phyloP scores from a whole-genome alignment of 35 echinoderm and acorn worm genomes.

The Lytechinus pictus region DNA sequence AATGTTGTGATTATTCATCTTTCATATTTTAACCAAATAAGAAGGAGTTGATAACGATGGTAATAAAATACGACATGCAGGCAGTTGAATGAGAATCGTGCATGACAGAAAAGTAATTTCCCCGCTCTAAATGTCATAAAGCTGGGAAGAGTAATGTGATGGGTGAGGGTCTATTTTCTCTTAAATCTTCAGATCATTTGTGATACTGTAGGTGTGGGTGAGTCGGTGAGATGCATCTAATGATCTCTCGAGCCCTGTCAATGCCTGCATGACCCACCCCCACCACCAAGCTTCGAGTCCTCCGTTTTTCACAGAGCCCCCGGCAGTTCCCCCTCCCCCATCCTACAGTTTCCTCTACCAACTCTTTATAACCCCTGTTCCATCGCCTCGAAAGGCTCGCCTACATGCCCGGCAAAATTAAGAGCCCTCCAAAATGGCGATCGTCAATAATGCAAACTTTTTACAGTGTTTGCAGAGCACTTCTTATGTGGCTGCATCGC shows the following conservation, averaged over 20 bases:
- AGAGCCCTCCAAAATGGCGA: not conserved
- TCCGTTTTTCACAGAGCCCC: not conserved
- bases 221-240: not conserved
- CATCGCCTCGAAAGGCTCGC: no score
- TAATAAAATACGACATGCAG: not conserved
- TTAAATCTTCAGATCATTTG: not conserved
- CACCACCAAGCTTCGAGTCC: no score
- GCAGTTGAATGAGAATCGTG: not conserved
- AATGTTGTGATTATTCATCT: no score
- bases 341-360: not conserved
- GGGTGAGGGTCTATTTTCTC: not conserved
- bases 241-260: not conserved
- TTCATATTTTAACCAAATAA: no score
- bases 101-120: not conserved
- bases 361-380: no score
- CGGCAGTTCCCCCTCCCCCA: not conserved
- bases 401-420: not conserved
- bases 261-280: not conserved
- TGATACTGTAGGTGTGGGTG: not conserved
- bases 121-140: not conserved
- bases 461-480: constrained; percentile 17
- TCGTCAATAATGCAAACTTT: constrained; percentile 26
- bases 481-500: not conserved
- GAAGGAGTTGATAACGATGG: no score
- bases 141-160: not conserved